Base-by-base conservation (phyloP, 2,888 invertebrate genomes). In the Tuta absoluta region DNA sequence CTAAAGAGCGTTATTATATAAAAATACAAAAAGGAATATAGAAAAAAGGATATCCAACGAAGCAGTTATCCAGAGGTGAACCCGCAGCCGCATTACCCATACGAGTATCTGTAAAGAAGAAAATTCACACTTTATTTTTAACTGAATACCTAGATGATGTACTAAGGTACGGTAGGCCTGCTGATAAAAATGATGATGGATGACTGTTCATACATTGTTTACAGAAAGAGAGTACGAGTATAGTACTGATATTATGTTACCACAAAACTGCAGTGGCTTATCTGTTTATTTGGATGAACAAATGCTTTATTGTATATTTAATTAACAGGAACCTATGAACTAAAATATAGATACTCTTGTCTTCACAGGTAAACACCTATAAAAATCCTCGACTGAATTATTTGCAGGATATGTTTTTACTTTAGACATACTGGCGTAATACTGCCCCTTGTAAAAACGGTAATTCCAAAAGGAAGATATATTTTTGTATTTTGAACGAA, bases 191-290 rank as follows among this genome's bases (percentile, higher is more conserved):
- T 23, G 14, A 14, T 53, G 4, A 53, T 23, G 11, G 23, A 53
- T 24, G 4, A 53, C 21, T 23, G 51, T 53, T 23, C 24, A 53
- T 53, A 53, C 51, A 53, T 23, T 53, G 51, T 53, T 53, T 53
- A 53, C 51, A 2, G 51, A 23, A 12, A 53, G 51, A 0, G 14
- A 21, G 23, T 21, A 21, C 3, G 14, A 21, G 23, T 21, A 21
- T 7, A 11, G 23, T 23, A 53, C 12, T 51, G 11, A 23, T 17
- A 7, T n/a, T 49, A 19, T 11, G 23, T 23, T 11, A 53, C 24
- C 23, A 53, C 23, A 14, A 53, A 24, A 24, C 48, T 10, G 48
- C 51, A 53, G 21, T 21, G 11, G 21, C 23, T 21, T 23, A 23
- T 23, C 51, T 53, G 23, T 23, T 24, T 23, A 24, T 23, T 53